Conservation (phyloP, 1,140 invertebrate genomes). For the Phymastichus coffea region DNA sequence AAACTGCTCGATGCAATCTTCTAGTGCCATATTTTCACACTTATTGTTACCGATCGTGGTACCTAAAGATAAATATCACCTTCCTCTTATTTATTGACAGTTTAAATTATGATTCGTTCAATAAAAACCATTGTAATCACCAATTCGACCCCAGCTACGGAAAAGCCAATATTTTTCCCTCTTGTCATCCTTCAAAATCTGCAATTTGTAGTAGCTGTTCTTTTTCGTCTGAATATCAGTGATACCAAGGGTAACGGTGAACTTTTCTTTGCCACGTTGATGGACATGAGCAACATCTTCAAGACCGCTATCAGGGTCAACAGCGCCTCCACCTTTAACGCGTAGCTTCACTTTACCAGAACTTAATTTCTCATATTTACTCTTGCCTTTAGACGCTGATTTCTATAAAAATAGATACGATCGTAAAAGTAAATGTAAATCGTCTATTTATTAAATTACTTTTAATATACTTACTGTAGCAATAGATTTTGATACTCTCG, state of each 20-base stretch:
- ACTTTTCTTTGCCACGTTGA: constrained; percentile 64
- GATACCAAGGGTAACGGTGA: constrained; percentile 75
- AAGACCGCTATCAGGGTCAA: constrained; percentile 86
- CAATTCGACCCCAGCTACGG: constrained; percentile 90
- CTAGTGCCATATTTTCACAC: constrained; percentile 62
- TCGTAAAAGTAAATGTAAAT: not conserved
- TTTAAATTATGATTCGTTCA: too few relatives aligned
- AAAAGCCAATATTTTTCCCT: constrained; percentile 77
- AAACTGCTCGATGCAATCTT: constrained; percentile 70
- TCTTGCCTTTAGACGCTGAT: constrained; percentile 60
- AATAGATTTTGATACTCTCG: constrained; percentile 53
- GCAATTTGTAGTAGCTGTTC: constrained; percentile 96
- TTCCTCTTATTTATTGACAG: not conserved
- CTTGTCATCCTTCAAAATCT: constrained; percentile 79
- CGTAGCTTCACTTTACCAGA: constrained; percentile 73
- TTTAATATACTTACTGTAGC: constrained; percentile 18
- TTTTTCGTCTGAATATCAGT: constrained; percentile 84
- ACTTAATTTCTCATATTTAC: constrained; percentile 66
- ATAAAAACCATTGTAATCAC: constrained; percentile 10
- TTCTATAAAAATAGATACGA: not conserved
- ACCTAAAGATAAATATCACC: constrained; percentile 53
- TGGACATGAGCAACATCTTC: constrained; percentile 82
- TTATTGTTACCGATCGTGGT: constrained; percentile 87
- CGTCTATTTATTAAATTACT: not conserved
- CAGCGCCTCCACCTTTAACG: constrained; percentile 83